Conservation (phyloP, 2,888 invertebrate genomes). For the Diadromus collaris region DNA sequence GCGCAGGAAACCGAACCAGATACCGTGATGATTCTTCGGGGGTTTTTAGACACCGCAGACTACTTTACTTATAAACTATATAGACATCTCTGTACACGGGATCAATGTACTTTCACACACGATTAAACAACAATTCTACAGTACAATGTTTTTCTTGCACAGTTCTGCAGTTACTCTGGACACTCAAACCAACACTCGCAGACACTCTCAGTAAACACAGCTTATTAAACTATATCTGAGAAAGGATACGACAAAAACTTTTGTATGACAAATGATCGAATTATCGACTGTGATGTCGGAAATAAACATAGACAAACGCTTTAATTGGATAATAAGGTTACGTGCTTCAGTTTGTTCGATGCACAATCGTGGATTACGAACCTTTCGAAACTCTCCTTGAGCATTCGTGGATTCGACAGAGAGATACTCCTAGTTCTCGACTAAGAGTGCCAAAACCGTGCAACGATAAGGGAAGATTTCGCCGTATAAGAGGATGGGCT, state of each 20-base stretch:
- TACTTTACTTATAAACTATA: constrained; percentile 26
- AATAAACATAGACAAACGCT: neutral
- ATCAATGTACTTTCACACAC: neutral
- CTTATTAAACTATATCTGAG: neutral
- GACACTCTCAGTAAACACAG: neutral
- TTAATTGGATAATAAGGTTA: constrained; percentile 20
- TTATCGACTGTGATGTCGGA: too few relatives aligned
- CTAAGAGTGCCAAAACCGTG: constrained; percentile 53
- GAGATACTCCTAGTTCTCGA: constrained; percentile 29
- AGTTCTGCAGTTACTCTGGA: neutral
- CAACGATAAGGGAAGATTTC: constrained; percentile 36
- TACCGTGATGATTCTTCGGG: constrained; percentile 61
- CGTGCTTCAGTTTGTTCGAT: constrained; percentile 20
- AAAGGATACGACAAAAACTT: neutral
- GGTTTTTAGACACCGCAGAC: constrained; percentile 45
- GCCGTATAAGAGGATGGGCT: constrained; percentile 39
- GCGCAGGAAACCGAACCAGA: constrained; percentile 53
- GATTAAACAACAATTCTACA: neutral
- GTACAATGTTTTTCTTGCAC: neutral
- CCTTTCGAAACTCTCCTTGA: constrained; percentile 8
- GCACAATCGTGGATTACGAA: constrained; percentile 1
- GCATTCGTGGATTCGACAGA: constrained; percentile 23
- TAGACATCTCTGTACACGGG: neutral
- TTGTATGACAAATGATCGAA: neutral
- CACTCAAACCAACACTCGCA: neutral